A percentile compares a stretch with the other conserved stretches of the same genome.
These are phyloP conservation scores for Lasius fuliginosus DNA, from an alignment of 2,888 invertebrate genomes.

Conservation along the genomic window DNA sequence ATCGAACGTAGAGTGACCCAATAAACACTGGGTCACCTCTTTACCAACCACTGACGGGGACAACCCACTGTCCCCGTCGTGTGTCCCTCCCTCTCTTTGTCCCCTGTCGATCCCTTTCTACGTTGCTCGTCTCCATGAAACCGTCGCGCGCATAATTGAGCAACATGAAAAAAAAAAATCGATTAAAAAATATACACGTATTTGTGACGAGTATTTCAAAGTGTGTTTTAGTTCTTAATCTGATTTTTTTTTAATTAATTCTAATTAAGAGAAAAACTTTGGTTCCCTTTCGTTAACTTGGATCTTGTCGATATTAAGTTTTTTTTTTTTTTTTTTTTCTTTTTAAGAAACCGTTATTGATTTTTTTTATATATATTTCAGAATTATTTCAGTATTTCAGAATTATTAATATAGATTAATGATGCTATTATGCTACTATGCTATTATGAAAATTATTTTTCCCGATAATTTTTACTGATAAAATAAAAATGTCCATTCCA, in stretches of 20 bases:
- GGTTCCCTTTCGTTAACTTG: background rate
- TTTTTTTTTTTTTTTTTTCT: background rate
- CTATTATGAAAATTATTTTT: too few species aligned
- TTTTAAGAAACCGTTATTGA: background rate
- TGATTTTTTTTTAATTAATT: background rate
- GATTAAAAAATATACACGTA: background rate
- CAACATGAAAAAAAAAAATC: background rate
- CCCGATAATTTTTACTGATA: too few species aligned
- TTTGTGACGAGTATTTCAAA: background rate
- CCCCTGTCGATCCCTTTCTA: background rate
- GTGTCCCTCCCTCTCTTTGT: background rate
- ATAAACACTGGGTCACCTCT: conserved; percentile 70
- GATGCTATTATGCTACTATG: too few species aligned
- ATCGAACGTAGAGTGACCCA: conserved; percentile 60
- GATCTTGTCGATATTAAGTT: background rate
- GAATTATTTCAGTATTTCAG: background rate
- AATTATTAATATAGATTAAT: too few species aligned
- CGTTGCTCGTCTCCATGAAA: background rate
- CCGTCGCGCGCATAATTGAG: background rate
- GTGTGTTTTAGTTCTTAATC: background rate
- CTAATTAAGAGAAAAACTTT: background rate
- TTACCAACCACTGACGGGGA: conserved; percentile 33
- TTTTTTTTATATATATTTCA: background rate
- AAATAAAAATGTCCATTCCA: too few species aligned
- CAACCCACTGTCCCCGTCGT: conserved; percentile 2